Evolutionary conservation across 2,888 invertebrate genomes (phyloP).

Genomic region (Lepeophtheirus nordmannii): DNA sequence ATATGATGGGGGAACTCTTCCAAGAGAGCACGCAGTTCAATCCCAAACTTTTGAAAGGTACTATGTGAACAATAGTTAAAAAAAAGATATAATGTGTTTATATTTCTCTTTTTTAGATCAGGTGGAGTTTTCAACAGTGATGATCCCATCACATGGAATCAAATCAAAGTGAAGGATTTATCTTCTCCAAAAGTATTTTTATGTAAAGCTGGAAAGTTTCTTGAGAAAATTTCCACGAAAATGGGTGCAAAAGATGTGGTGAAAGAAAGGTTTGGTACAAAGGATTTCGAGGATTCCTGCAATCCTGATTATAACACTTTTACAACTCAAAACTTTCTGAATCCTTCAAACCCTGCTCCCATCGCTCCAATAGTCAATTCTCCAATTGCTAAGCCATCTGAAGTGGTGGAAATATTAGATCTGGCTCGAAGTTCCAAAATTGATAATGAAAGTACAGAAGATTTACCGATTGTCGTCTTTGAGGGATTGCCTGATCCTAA

Average conservation of each 20-base stretch:
- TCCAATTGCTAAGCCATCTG: not conserved
- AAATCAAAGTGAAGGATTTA: constrained; percentile 7
- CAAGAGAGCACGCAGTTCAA: not conserved
- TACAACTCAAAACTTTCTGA: no score
- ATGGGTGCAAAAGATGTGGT: constrained; percentile 18
- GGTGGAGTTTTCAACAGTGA: not conserved
- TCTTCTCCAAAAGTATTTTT: not conserved
- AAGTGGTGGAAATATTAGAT: not conserved
- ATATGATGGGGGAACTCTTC: constrained; percentile 12
- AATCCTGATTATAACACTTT: not conserved
- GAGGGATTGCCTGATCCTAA: constrained; percentile 15
- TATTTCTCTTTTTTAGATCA: not conserved
- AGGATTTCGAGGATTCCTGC: constrained; percentile 5
- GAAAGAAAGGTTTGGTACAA: not conserved
- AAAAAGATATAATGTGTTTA: not conserved
- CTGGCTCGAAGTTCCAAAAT: not conserved
- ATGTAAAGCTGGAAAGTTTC: constrained; percentile 14
- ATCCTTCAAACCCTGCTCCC: no score
- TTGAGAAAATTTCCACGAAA: constrained; percentile 4
- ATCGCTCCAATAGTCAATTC: no score
- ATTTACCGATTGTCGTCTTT: constrained; percentile 9
- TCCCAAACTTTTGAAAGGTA: not conserved
- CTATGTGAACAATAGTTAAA: not conserved
- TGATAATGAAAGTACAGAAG: not conserved
- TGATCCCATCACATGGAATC: not conserved